Evolutionary conservation across 2,113 vertebrate genomes (phyloP), one percentile per base, ranked within the genome.

Genomic region (Neoarius graeffei): DNA sequence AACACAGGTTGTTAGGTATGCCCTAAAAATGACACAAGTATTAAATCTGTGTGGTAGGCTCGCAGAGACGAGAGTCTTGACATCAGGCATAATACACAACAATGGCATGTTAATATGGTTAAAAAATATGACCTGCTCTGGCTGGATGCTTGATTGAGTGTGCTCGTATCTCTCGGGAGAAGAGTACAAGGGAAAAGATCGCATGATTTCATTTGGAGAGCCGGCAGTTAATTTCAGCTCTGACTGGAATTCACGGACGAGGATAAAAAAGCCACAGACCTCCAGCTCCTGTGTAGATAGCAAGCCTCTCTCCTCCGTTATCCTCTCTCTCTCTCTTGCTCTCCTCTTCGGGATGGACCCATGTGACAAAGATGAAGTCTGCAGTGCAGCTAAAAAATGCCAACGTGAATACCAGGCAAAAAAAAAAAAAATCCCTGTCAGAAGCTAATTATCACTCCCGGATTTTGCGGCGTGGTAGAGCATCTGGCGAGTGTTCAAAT

Each of bases 151-250:
- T n/a, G n/a, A n/a, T n/a, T n/a, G 85, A 67, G 86, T 50, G 57
- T 62, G 59, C 81, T 88, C 10, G 76, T 90, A 50, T 56, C 42
- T 79, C 86, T 87, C 60, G 7, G 82, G 88, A 90, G 88, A 85
- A 15, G 42, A 67, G 59, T 59, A 64, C 56, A 86, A 77, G 73
- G 52, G 77, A 80, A 79, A 81, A 89, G 83, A 89, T 89, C 87
- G 56, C 87, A 82, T 88, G 82, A 87, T 89, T 90, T 73, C 87
- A 77, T 88, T 84, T 84, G 85, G 82, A 84, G 66, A 20, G 64
- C 54, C 80, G 35, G 56, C 59, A 62, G 73, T 84, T 81, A 35
- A 86, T 84, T 86, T 84, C 74, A 57, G 60, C 48, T 83, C 66
- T 35, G 83, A 30, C 66, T 35, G n/a, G 25, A 30, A 30, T 7